Conservation (phyloP, 2,113 vertebrate species). For the Recurvirostra avosetta region DNA sequence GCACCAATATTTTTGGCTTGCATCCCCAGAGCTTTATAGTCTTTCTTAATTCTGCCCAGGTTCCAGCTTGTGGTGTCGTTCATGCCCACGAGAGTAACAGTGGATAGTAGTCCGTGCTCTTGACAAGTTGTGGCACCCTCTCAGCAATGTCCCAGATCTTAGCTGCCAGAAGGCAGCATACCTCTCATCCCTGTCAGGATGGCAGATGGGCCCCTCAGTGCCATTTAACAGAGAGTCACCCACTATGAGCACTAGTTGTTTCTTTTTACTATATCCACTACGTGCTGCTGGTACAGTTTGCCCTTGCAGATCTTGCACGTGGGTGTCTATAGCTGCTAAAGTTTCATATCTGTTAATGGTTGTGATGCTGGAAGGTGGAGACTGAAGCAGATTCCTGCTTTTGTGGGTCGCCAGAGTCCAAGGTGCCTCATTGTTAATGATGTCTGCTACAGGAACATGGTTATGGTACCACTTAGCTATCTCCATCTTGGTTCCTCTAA, state of each 20-base stretch:
- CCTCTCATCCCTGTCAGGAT: background rate
- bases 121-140: background rate
- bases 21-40: background rate
- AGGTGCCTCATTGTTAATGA: background rate
- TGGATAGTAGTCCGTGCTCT: background rate
- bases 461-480: background rate
- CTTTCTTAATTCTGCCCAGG: background rate
- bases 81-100: background rate
- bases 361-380: background rate
- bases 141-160: background rate
- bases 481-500: background rate
- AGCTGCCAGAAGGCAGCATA: background rate
- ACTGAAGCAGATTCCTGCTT: background rate
- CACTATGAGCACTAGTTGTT: background rate
- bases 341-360: background rate
- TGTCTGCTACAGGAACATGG: background rate
- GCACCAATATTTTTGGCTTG: background rate
- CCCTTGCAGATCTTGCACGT: background rate
- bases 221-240: background rate
- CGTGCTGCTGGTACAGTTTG: background rate
- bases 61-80: background rate
- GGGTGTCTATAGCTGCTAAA: background rate
- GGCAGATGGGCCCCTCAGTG: background rate
- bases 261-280: background rate
- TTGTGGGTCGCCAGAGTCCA: background rate